Evolutionary conservation across 2,888 invertebrate species (phyloP).

Genomic region (Yponomeuta evonymella): DNA sequence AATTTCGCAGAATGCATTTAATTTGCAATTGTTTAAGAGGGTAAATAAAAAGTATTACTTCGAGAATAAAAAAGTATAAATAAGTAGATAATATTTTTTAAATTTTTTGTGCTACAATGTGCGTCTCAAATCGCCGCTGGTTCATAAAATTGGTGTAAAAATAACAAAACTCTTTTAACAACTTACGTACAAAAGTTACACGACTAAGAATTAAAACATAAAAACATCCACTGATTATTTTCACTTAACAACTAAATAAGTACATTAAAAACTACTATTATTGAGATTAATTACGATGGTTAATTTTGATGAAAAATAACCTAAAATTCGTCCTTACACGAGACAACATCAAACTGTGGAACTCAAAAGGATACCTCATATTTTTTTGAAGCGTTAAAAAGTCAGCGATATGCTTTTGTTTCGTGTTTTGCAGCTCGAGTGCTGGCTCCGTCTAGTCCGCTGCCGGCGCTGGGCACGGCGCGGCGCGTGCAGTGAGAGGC

Average conservation of each 20-base stretch:
- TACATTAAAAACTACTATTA: conserved; percentile 28
- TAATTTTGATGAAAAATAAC: conserved; percentile 23
- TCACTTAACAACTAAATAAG: conserved; percentile 24
- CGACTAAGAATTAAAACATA: conserved; percentile 25
- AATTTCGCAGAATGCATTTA: too few relatives aligned
- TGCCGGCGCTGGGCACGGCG: conserved; percentile 28
- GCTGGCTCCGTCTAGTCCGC: neutral
- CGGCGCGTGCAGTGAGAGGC: conserved; percentile 33
- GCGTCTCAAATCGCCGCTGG: conserved; percentile 17
- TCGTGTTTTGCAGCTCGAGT: neutral
- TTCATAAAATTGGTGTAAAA: conserved; percentile 54
- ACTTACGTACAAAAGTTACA: conserved; percentile 63
- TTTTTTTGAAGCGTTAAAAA: conserved; percentile 13
- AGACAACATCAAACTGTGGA: conserved; percentile 61
- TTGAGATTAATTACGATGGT: conserved; percentile 35
- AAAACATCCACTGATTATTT: conserved; percentile 38
- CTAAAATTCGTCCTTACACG: conserved; percentile 31
- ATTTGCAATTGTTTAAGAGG: too few relatives aligned
- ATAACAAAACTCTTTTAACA: conserved; percentile 50
- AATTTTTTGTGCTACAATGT: conserved; percentile 21
- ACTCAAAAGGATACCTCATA: conserved; percentile 14
- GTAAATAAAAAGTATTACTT: too few relatives aligned
- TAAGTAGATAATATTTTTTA: neutral
- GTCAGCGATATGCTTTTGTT: conserved; percentile 14
- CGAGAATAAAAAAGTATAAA: neutral